Conservation (phyloP, 2,888 invertebrate genomes). For the Crocallis elinguaria region DNA sequence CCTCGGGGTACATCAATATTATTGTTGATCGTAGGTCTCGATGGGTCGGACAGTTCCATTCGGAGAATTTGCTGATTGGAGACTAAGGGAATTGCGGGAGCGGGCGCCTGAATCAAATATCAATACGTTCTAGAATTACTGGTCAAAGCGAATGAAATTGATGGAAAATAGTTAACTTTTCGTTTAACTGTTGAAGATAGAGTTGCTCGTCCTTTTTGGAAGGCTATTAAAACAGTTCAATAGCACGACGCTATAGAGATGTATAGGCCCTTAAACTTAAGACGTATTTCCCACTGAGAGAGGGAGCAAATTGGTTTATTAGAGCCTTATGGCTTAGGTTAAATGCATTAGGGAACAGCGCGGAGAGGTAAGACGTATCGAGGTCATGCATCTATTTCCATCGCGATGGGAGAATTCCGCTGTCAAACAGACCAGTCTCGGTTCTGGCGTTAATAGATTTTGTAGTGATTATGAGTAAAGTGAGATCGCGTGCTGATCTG, state of each 20-base stretch:
- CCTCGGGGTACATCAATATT: conserved; percentile 10
- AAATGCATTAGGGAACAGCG: conserved; percentile 34
- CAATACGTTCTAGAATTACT: neutral
- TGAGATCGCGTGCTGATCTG: too few species aligned
- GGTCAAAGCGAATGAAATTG: neutral
- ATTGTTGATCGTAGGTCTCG: conserved; percentile 1
- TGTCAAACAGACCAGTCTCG: conserved; percentile 16
- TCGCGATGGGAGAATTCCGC: conserved; percentile 25
- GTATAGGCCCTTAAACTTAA: neutral
- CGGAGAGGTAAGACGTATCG: conserved; percentile 29
- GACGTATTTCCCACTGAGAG: neutral
- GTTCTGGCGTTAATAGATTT: neutral
- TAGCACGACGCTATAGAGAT: too few species aligned
- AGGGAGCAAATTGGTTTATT: conserved; percentile 27
- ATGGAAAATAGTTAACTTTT: neutral
- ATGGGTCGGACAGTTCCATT: conserved; percentile 1
- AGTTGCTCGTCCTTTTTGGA: too few species aligned
- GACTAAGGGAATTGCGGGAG: neutral
- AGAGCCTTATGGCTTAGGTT: conserved; percentile 29
- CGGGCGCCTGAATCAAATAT: neutral
- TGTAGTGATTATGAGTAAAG: neutral
- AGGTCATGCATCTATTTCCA: conserved; percentile 38
- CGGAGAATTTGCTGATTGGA: conserved; percentile 3
- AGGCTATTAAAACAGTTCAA: too few species aligned
- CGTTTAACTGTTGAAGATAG: too few species aligned